A percentile compares a stretch with the other conserved stretches of the same genome.
These are phyloP conservation scores for Odontophorus gujanensis DNA, from an alignment of 2,113 vertebrate genomes.

Conservation along the genomic window DNA sequence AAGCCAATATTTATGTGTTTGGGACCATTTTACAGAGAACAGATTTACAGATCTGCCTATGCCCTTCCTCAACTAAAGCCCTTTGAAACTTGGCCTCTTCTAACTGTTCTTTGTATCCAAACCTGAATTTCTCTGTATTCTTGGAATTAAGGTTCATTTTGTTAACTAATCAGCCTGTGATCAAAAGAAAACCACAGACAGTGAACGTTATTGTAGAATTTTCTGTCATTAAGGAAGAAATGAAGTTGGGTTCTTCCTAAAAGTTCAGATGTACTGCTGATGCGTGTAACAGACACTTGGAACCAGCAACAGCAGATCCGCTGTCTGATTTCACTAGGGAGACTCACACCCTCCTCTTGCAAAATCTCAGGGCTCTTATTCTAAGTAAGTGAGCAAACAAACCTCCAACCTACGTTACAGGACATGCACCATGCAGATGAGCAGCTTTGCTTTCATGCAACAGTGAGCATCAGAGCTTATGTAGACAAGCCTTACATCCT, in stretches of 20 bases:
- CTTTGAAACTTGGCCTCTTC: not conserved
- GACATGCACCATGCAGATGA: not conserved
- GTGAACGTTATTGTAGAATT: not conserved
- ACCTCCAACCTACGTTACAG: not conserved
- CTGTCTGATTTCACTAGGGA: not conserved
- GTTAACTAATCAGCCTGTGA: not conserved
- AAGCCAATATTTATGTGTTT: not conserved
- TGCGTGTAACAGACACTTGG: not conserved
- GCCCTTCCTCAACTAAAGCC: not conserved
- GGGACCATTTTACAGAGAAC: not conserved
- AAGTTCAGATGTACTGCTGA: not conserved
- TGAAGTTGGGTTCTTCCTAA: not conserved
- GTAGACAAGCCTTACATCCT: accelerated
- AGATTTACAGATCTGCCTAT: not conserved
- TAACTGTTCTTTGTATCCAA: not conserved
- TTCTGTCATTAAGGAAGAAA: constrained; percentile 6
- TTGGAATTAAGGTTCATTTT: not conserved
- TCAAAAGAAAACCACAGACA: not conserved
- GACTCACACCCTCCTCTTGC: not conserved
- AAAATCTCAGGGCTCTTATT: not conserved
- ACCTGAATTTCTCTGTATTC: not conserved
- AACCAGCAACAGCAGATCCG: not conserved
- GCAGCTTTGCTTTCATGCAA: not conserved
- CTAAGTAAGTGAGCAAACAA: not conserved
- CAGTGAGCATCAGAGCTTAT: not conserved